Evolutionary conservation across 2,797 vertebrate species (phyloP), one percentile per base, ranked within the genome.

Genomic region (Rhyacichthys aspro): DNA sequence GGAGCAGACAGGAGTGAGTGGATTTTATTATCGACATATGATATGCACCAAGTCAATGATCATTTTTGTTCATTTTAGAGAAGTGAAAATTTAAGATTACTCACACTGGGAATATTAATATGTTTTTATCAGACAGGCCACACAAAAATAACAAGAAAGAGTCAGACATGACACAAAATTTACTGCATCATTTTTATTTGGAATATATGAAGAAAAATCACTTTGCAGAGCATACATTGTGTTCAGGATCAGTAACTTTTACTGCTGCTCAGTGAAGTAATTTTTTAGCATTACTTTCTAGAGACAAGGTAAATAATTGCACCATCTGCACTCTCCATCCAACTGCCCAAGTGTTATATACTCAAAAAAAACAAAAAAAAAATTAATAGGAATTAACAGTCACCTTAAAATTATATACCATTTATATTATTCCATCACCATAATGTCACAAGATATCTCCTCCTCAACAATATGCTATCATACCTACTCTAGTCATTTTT

Each of bases 131-230:
- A 37, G n/a, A 67, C 23, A 8, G 23, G 23, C 32, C 18, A 33
- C 5, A 11, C 7, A 37, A n/a, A n/a, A 12, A 58, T 2, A 28
- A 9, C 11, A 34, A 7, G 14, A 63, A 64, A 52, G 50, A 55
- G 72, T 11, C 9, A 63, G 7, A 11, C 16, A 7, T 61, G 12
- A 59, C 7, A 14, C 5, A 45, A 5, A 12, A 41, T 14, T 32
- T n/a, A 12, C 55, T 81, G 76, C 81, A 76, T 72, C 59, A 60
- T 43, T 57, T 90, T 88, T 86, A 89, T 88, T 90, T 65, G 56
- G 59, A 75, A 55, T 80, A 79, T 44, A 78, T 73, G n/a, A 69
- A 52, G 37, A 66, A 58, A 50, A 43, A 71, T 43, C 8, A 59
- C 72, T 43, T 47, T 65, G 55, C 47, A 58, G 67, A 82, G 63